Percentiles rank a stretch among this genome's conserved stretches.
Conservation (phyloP, 2,888 invertebrate species). For the Flabesymbios commensalis region DNA sequence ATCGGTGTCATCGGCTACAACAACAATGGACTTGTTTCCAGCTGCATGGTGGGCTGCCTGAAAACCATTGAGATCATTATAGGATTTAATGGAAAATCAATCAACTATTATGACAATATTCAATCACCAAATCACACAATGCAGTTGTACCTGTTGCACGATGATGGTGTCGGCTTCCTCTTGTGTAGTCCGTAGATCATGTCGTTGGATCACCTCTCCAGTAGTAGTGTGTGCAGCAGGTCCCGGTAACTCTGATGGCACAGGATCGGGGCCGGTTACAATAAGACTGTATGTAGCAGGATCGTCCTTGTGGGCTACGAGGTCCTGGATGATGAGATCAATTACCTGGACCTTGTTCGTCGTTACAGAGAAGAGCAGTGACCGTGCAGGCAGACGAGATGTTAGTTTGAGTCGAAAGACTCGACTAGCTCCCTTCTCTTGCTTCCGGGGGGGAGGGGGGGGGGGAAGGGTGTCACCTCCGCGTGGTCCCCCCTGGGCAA, state of each 20-base stretch:
- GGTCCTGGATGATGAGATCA: neutral
- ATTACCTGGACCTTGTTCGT: no score
- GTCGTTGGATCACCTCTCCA: neutral
- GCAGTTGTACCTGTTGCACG: neutral
- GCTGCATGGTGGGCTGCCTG: slow-evolving; percentile 1
- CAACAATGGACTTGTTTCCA: neutral
- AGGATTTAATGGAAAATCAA: no score
- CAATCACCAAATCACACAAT: neutral
- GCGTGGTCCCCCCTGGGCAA: no score
- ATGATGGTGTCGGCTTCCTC: neutral
- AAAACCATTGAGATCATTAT: no score
- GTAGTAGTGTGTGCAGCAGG: slow-evolving; percentile 5
- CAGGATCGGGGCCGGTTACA: neutral
- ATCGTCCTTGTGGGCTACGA: neutral
- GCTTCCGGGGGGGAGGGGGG: no score
- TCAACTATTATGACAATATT: neutral
- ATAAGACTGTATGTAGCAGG: neutral
- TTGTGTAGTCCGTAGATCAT: neutral
- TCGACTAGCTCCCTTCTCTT: no score
- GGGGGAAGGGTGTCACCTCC: no score
- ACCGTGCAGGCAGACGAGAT: neutral
- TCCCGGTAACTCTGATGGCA: neutral
- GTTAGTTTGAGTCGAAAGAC: neutral
- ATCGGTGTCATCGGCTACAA: neutral
- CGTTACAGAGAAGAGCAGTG: neutral